Percentiles rank a stretch among this genome's conserved stretches.
Conservation (phyloP, 1,140 invertebrate species). For the Penaeus chinensis region DNA sequence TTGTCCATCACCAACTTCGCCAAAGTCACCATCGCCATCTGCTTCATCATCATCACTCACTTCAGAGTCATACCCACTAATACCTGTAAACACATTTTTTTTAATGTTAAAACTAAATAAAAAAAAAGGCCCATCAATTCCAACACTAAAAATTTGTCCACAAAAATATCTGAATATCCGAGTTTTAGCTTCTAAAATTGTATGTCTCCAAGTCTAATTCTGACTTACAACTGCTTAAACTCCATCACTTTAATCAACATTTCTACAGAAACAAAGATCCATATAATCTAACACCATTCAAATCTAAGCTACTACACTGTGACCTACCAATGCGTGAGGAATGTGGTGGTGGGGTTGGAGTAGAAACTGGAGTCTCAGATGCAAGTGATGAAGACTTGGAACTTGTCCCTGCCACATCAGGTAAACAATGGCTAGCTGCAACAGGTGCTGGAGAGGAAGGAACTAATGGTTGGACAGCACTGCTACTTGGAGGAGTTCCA, state of each 20-base stretch:
- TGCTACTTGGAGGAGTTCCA: slow-evolving; percentile 25
- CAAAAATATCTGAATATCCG: background rate
- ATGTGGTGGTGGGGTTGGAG: slow-evolving; percentile 34
- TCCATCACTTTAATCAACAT: background rate
- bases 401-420: slow-evolving; percentile 27
- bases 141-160: background rate
- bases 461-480: slow-evolving; percentile 28
- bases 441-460: slow-evolving; percentile 15
- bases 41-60: slow-evolving; percentile 68
- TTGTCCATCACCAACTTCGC: slow-evolving; percentile 69
- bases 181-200: too few species aligned
- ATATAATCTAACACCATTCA: too few species aligned
- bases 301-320: too few species aligned
- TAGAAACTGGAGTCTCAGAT: slow-evolving; percentile 37
- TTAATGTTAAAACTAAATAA: background rate
- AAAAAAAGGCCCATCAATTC: background rate
- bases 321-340: background rate
- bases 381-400: slow-evolving; percentile 47
- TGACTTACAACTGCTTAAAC: too few species aligned
- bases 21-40: slow-evolving; percentile 66
- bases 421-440: background rate
- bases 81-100: slow-evolving; percentile 8
- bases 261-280: background rate
- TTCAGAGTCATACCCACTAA: slow-evolving; percentile 65
- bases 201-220: too few species aligned